These are phyloP conservation scores for Clostera curtula DNA, from an alignment of 2,888 invertebrate genomes.

Conservation along the genomic window DNA sequence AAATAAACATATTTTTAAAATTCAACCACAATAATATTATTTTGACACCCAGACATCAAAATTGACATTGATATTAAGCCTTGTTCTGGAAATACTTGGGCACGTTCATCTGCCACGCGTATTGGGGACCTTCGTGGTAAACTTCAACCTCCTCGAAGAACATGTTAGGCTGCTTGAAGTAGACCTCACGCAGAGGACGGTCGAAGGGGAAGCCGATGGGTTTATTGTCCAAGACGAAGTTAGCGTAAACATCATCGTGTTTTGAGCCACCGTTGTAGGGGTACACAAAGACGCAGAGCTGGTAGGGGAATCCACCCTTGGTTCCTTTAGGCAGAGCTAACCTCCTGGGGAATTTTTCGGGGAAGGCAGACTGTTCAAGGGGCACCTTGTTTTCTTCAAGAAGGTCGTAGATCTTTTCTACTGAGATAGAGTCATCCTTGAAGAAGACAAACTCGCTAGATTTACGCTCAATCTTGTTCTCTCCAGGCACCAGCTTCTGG, in stretches of 20 bases:
- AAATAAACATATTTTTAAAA: no score
- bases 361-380: constrained; percentile 64
- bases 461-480: constrained; percentile 78
- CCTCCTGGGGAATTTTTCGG: constrained; percentile 79
- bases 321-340: constrained; percentile 83
- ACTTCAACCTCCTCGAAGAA: constrained; percentile 74
- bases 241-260: constrained; percentile 32
- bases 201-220: constrained; percentile 76
- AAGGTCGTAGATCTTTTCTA: constrained; percentile 74
- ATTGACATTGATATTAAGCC: no score
- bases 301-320: constrained; percentile 78
- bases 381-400: constrained; percentile 71
- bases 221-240: constrained; percentile 57
- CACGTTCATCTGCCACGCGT: constrained; percentile 35
- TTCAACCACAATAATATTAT: no score
- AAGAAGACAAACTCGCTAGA: constrained; percentile 78
- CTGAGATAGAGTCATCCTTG: constrained; percentile 77
- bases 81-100: constrained; percentile 28
- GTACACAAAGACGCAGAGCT: constrained; percentile 77
- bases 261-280: constrained; percentile 63
- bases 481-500: constrained; percentile 75
- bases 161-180: constrained; percentile 74
- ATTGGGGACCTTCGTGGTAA: constrained; percentile 60
- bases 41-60: no score
- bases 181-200: constrained; percentile 57